Conservation (phyloP, 2,888 invertebrate genomes). For the Eilema griseolum region DNA sequence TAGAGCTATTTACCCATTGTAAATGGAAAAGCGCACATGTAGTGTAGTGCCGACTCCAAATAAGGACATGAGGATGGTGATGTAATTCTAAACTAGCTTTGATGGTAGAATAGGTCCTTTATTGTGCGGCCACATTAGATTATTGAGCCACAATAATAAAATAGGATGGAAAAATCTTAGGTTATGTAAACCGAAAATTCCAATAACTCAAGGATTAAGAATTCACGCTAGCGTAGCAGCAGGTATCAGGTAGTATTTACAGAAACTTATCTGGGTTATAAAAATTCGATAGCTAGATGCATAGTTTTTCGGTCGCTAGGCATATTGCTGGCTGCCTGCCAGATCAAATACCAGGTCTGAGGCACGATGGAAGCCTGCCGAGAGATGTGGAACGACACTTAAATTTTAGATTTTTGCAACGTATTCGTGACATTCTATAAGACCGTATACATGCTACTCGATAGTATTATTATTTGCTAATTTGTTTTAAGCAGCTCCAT, state of each 20-base stretch:
- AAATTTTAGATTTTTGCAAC: conserved; percentile 72
- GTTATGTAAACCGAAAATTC: too few species aligned
- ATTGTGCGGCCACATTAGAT: too few species aligned
- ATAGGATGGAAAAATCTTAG: too few species aligned
- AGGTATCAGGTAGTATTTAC: conserved; percentile 20
- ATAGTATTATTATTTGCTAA: not conserved
- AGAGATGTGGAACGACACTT: conserved; percentile 70
- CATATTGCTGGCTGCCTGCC: conserved; percentile 78
- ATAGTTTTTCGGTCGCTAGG: conserved; percentile 71
- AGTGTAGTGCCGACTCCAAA: too few species aligned
- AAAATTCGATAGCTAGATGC: conserved; percentile 71
- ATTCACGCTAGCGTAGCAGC: too few species aligned
- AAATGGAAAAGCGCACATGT: too few species aligned
- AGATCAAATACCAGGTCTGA: conserved; percentile 72
- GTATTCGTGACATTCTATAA: conserved; percentile 44
- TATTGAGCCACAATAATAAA: too few species aligned
- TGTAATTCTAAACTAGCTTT: too few species aligned
- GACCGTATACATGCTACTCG: conserved; percentile 16
- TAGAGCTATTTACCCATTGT: too few species aligned
- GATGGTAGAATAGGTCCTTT: too few species aligned
- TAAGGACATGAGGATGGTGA: too few species aligned
- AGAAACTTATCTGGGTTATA: conserved; percentile 68
- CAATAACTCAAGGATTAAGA: too few species aligned
- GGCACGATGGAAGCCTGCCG: conserved; percentile 56
- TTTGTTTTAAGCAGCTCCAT: not conserved